A percentile compares a stretch with the other conserved stretches of the same genome.
These are phyloP conservation scores for Cantharis lateralis DNA, from an alignment of 2,888 invertebrate genomes.

Conservation along the genomic window DNA sequence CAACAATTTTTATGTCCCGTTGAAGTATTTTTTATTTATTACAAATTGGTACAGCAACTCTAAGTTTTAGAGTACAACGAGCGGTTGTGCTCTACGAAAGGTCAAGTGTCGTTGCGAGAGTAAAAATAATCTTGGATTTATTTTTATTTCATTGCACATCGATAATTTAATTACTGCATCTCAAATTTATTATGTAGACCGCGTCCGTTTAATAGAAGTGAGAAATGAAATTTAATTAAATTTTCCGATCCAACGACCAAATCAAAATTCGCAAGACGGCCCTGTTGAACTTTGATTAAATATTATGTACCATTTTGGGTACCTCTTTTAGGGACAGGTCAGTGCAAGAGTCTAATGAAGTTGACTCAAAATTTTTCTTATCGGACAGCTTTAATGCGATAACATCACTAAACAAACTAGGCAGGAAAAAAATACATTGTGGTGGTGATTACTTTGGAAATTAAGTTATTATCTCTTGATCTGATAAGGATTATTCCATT, in stretches of 20 bases:
- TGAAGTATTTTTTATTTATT: background rate
- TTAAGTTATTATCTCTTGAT: background rate
- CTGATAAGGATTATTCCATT: background rate
- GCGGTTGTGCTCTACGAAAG: background rate
- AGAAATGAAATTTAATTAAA: background rate
- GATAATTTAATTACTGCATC: background rate
- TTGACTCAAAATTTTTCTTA: background rate
- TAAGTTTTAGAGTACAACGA: background rate
- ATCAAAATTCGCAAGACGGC: background rate
- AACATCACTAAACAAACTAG: background rate
- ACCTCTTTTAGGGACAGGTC: background rate
- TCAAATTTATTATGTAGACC: background rate
- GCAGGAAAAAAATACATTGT: background rate
- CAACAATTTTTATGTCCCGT: background rate
- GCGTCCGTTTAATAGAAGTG: background rate
- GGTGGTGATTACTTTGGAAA: background rate
- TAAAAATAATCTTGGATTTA: background rate
- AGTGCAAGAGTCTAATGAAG: background rate
- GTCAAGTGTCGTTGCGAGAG: background rate
- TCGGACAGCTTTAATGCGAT: background rate
- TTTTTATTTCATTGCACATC: background rate
- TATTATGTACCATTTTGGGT: background rate
- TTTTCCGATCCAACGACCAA: background rate
- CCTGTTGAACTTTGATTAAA: background rate
- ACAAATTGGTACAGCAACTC: background rate